Evolutionary conservation across 37 sponge, comb jelly and placozoan genomes (phyloP), one percentile per base, ranked within the genome.

Genomic region (Petrosia ficiformis): DNA sequence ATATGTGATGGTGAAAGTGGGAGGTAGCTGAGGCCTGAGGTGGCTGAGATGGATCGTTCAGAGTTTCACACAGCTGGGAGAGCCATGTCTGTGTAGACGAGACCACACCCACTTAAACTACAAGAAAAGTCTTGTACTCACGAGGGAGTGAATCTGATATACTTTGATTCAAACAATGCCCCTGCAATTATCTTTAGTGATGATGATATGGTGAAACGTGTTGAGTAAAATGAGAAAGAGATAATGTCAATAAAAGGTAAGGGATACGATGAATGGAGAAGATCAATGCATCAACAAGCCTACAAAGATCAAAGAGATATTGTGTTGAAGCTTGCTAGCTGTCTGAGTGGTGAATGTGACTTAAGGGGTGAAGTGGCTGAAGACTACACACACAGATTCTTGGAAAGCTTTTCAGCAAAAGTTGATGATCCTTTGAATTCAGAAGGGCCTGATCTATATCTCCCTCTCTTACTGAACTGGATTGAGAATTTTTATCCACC

Each of bases 121-220:
- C n/a, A n/a, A n/a, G n/a, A n/a, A n/a, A n/a, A 43, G 48, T 2
- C n/a, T n/a, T n/a, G n/a, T n/a, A n/a, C n/a, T n/a, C n/a, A n/a
- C 28, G 42, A 40, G 42, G 8, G 29, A 11, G 21, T 28, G 39
- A 31, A 29, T 8, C 19, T 86, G 77, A 22, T 86, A 2, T 80
- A 75, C 72, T 43, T 74, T 28, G 87, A 86, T 63, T 86, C 87
- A 11, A 63, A 75, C 61, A 86, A 86, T 65, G 31, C 35, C 8
- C 76, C 76, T 0, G 58, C 69, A 3, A 3, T 63, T 1, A 41
- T 16, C 22, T 39, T 36, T 36, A 68, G 71, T 28, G 72, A 75
- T 54, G 82, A 80, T 24, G 87, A 80, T 19, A 65, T 86, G 3
- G 36, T 36, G 11, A 57, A 25, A 26, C 36, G 37, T 1, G 31